A percentile compares a stretch with the other conserved stretches of the same genome.
phyloP scores from a whole-genome alignment of 2,113 vertebrate species.

The Crotophaga sulcirostris region DNA sequence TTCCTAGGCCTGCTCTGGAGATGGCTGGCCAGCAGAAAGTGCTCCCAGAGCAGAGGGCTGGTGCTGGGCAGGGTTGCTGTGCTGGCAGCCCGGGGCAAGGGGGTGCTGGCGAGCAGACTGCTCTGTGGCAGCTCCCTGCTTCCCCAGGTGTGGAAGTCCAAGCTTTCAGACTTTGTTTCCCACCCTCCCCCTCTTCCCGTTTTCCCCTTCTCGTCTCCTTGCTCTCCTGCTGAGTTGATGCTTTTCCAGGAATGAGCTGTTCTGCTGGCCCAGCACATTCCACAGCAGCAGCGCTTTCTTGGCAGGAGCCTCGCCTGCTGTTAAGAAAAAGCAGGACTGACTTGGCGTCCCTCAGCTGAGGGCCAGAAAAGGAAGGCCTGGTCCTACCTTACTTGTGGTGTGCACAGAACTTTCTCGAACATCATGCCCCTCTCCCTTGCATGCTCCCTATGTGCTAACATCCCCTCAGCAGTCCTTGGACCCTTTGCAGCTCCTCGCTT shows the following conservation, averaged over 20 bases:
- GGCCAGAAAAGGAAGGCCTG: constrained; percentile 41
- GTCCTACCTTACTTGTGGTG: not conserved
- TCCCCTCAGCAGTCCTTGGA: not conserved
- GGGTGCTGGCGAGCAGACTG: not conserved
- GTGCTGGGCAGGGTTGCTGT: not conserved
- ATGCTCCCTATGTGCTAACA: not conserved
- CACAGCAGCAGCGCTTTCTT: constrained; percentile 62
- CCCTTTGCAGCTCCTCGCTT: not conserved
- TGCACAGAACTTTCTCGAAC: not conserved
- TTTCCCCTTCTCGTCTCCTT: constrained; percentile 38
- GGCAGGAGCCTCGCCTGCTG: constrained; percentile 40
- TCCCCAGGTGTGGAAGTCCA: constrained; percentile 38
- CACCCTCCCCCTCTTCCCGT: constrained; percentile 26
- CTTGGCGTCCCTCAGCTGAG: constrained; percentile 28
- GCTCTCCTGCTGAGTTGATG: constrained; percentile 68
- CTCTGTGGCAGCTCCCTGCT: not conserved
- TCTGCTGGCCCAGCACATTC: constrained; percentile 74
- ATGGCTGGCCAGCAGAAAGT: not conserved
- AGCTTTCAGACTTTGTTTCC: constrained; percentile 34
- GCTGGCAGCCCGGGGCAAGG: not conserved
- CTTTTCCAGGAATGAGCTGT: constrained; percentile 73
- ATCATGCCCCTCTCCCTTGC: not conserved
- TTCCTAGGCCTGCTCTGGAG: not conserved
- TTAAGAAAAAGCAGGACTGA: constrained; percentile 51
- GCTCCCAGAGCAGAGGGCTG: not conserved